Conservation (phyloP, 1,140 invertebrate genomes). For the Cotesia glomerata region DNA sequence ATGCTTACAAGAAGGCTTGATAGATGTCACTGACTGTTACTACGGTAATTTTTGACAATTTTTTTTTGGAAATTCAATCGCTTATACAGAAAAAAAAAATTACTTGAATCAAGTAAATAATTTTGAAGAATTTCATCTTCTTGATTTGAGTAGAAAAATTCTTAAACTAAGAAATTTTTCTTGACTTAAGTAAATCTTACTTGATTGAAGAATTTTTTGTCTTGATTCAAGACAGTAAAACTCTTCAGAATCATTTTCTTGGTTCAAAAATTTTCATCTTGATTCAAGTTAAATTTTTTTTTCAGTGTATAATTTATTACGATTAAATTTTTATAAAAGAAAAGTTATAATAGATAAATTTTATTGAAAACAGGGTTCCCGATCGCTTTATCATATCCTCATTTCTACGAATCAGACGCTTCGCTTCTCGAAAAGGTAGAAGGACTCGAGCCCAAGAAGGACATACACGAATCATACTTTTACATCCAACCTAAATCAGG, state of each 20-base stretch:
- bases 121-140: too few species aligned
- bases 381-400: slow-evolving; percentile 86
- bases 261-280: too few species aligned
- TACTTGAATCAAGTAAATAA: too few species aligned
- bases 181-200: too few species aligned
- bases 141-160: too few species aligned
- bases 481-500: slow-evolving; percentile 79
- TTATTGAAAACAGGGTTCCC: slow-evolving; percentile 71
- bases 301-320: slow-evolving; percentile 7
- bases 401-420: slow-evolving; percentile 80
- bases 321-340: neutral
- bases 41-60: slow-evolving; percentile 64
- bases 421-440: slow-evolving; percentile 70
- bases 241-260: too few species aligned
- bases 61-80: neutral
- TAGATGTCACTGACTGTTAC: slow-evolving; percentile 82
- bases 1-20: slow-evolving; percentile 74
- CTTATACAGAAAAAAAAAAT: too few species aligned
- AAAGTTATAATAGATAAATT: too few species aligned
- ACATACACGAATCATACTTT: slow-evolving; percentile 75
- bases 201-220: too few species aligned
- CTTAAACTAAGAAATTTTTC: too few species aligned
- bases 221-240: too few species aligned
- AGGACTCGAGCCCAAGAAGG: slow-evolving; percentile 72
- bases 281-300: too few species aligned